Base-by-base conservation (phyloP, 2,797 vertebrate species). In the Pempheris klunzingeri region DNA sequence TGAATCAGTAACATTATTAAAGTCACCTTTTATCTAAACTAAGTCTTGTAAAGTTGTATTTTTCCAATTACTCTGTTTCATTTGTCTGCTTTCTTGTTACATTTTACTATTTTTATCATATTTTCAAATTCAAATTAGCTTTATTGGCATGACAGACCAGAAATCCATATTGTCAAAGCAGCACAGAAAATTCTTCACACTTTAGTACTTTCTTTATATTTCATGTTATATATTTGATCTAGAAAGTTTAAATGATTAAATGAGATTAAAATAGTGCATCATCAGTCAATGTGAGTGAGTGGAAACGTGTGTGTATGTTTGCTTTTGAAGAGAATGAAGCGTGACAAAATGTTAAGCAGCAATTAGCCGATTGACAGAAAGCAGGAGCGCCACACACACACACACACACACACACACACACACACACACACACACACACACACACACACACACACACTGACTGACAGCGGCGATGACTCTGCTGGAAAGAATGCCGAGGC, bases 401-500 rank as follows among this genome's bases (percentile, higher is more conserved):
- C 46, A 61, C 46, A 62, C 57, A 44, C 17, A n/a, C 47, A 46
- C 64, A 24, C 49, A 67, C 32, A 41, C 43, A 46, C 47, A 59
- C 58, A 57, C 54, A 63, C 58, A 64, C 58, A 69, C 59, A 76
- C 58, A 34, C 62, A 61, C 43, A 12, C 44, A 18, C 47, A 59
- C 58, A 57, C 54, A 63, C 58, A 64, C 58, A 69, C 59, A 76
- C 58, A 34, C 62, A 61, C 43, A 12, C 44, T n/a, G 15, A 66
- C 64, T 43, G 59, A 79, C 53, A 70, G 65, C 76, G 17, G 67
- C 77, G 77, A 87, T 93, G 91, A 93, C 89, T 93, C 68, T 66
- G 74, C 76, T 91, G 91, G 92, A 94, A 93, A 91, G 88, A 92
- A 93, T 93, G 90, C 61, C 5, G 82, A 79, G 77, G 82, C 83